phyloP scores from a whole-genome alignment of 2,888 invertebrate species.

The Lysandra coridon region DNA sequence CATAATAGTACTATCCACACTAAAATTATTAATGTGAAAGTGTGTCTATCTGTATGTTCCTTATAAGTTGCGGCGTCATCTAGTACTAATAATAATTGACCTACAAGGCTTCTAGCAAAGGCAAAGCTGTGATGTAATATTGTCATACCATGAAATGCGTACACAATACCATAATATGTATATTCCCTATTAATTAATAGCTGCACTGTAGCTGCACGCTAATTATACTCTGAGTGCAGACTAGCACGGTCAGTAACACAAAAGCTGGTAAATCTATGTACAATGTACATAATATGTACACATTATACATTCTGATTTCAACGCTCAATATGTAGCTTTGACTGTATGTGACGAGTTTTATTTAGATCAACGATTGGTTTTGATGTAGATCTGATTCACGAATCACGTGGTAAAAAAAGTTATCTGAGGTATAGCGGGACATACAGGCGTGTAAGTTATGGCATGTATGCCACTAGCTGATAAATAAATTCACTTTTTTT shows the following conservation, averaged over 20 bases:
- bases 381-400: neutral
- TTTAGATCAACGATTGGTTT: slow-evolving; percentile 42
- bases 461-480: too few relatives aligned
- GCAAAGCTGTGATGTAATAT: neutral
- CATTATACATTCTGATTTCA: slow-evolving; percentile 50
- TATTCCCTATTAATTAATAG: slow-evolving; percentile 76
- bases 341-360: slow-evolving; percentile 61
- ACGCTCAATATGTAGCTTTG: slow-evolving; percentile 51
- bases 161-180: slow-evolving; percentile 48
- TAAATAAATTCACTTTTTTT: too few relatives aligned
- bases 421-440: too few relatives aligned
- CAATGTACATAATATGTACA: slow-evolving; percentile 38
- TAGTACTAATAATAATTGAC: too few relatives aligned
- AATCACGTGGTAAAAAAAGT: too few relatives aligned
- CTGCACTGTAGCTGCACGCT: slow-evolving; percentile 68
- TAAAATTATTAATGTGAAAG: too few relatives aligned
- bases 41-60: too few relatives aligned
- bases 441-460: too few relatives aligned
- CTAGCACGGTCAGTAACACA: slow-evolving; percentile 60
- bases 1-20: too few relatives aligned
- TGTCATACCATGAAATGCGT: slow-evolving; percentile 1
- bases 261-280: slow-evolving; percentile 47
- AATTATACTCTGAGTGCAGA: slow-evolving; percentile 70
- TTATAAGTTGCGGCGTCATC: too few relatives aligned
- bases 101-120: neutral